Conservation (phyloP, 2,113 vertebrate species). For the Ramphastos sulfuratus region DNA sequence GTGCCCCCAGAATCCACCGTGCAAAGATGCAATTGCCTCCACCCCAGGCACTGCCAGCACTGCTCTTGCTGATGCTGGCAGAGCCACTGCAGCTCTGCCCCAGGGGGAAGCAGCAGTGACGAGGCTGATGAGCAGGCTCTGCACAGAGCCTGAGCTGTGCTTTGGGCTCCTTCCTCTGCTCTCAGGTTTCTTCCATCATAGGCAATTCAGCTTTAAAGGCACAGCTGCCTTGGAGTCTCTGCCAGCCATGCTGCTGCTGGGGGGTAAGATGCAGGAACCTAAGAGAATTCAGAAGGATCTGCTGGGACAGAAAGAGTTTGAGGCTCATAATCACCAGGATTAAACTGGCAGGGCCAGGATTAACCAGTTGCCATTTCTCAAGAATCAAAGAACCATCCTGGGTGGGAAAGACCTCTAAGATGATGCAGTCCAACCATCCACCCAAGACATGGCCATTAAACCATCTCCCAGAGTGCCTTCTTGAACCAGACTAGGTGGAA, state of each 20-base stretch:
- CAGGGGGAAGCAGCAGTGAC: neutral
- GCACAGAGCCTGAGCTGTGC: neutral
- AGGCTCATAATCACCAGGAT: neutral
- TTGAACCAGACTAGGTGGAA: neutral
- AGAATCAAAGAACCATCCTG: neutral
- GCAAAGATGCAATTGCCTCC: neutral
- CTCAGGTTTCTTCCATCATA: constrained; percentile 47
- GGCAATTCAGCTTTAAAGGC: constrained; percentile 23
- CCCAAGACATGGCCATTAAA: too few species aligned
- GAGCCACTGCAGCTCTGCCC: neutral
- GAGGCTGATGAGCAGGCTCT: neutral
- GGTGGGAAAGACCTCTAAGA: too few species aligned
- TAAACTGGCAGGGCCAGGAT: neutral
- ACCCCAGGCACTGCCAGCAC: neutral
- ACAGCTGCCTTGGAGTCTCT: neutral
- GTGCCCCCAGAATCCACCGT: neutral
- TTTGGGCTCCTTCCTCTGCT: neutral
- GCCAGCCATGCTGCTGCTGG: neutral
- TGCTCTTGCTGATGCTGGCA: neutral
- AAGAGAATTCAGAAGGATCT: neutral
- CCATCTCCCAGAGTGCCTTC: too few species aligned
- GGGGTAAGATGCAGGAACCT: neutral
- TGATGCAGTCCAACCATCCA: too few species aligned
- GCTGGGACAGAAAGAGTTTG: neutral
- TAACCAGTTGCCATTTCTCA: neutral